Evolutionary conservation across 2,797 vertebrate species (phyloP), one percentile per base, ranked within the genome.

Genomic region (Dipus sagitta): DNA sequence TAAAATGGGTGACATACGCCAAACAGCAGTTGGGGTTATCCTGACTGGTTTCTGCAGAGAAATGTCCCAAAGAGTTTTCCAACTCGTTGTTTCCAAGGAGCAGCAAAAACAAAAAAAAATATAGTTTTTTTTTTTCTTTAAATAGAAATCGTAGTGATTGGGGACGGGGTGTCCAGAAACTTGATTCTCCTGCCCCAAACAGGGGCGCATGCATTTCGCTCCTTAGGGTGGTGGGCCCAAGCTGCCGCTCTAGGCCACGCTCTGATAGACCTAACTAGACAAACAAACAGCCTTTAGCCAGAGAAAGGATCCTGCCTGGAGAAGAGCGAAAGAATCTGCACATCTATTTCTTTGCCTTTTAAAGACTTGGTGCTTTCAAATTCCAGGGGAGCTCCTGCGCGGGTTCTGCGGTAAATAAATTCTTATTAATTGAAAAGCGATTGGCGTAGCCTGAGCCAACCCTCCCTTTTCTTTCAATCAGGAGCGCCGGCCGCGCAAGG

Each of bases 401-500:
- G 28, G 47, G 47, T 91, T 89, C 60, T 92, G 64, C 28, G 74
- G 74, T 92, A 76, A 68, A 65, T 93, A 88, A 76, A 81, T 94
- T 64, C 88, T 96, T 92, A 92, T 77, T 91, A 65, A 67, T 21
- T 28, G 95, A 67, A 94, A 89, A 72, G 94, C 91, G 94, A 20
- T 95, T 91, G n/a, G 54, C 10, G 83, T 72, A 54, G 38, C 84
- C 89, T n/a, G 78, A 91, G n/a, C 13, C 88, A 85, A 79, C 88
- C 95, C 92, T 79, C 92, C 95, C 68, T 82, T n/a, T 82, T 38
- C 94, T 94, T 95, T 95, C 97, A 58, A 96, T 97, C 96, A 96
- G 97, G 96, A 90, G 82, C 96, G 93, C 87, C 86, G 89, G 94
- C 96, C 96, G 93, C 97, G 82, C 78, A 96, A 97, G 98, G 98